phyloP scores from a whole-genome alignment of 2,797 vertebrate species.

The Cheirogaleus major region DNA sequence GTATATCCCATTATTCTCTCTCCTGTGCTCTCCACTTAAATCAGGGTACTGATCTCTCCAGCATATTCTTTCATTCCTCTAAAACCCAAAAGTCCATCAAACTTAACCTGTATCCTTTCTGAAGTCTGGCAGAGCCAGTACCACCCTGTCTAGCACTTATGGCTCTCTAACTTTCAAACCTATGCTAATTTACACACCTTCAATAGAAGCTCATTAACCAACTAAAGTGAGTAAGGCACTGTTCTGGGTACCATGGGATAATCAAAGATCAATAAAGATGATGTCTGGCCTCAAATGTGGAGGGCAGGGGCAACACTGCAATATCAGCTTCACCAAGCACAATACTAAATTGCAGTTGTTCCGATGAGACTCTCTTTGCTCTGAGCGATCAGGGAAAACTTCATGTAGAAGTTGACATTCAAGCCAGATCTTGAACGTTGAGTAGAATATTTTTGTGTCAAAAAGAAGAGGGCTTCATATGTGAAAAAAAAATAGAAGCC shows the following conservation, averaged over 20 bases:
- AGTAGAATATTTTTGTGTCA: background rate
- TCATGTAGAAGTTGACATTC: background rate
- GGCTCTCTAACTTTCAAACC: conserved; percentile 24
- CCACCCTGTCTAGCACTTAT: background rate
- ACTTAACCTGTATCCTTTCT: background rate
- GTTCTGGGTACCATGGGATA: background rate
- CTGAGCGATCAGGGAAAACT: background rate
- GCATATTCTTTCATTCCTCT: background rate
- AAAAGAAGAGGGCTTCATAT: background rate
- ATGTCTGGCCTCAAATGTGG: background rate
- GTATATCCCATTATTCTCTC: background rate
- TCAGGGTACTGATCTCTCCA: background rate
- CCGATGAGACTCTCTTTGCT: background rate
- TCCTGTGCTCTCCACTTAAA: background rate
- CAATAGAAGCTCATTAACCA: background rate
- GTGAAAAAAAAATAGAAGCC: background rate
- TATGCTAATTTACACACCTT: background rate
- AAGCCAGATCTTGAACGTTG: background rate
- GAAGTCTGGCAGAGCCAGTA: background rate
- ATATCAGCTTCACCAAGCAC: background rate
- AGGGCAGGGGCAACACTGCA: background rate
- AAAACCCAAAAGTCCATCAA: background rate
- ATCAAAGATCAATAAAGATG: background rate
- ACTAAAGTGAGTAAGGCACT: background rate
- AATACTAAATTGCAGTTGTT: background rate